These are phyloP conservation scores for Therioaphis trifolii DNA, from an alignment of 2,888 invertebrate species.

Conservation along the genomic window DNA sequence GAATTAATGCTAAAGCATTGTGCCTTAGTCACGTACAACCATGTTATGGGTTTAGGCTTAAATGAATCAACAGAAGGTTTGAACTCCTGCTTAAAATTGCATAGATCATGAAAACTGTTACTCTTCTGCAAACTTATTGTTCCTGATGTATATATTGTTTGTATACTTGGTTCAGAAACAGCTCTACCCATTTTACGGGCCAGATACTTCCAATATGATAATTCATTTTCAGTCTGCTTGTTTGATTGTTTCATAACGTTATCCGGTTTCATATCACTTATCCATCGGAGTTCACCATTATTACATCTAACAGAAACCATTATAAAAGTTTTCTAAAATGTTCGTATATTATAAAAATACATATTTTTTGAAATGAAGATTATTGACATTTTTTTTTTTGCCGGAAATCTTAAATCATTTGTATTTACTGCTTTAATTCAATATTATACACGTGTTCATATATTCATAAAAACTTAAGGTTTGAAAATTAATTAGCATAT, in stretches of 20 bases:
- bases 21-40: slow-evolving; percentile 31
- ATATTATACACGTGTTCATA: too few species aligned
- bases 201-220: slow-evolving; percentile 44
- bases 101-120: slow-evolving; percentile 37
- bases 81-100: not conserved
- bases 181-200: not conserved
- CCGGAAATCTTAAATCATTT: too few species aligned
- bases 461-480: too few species aligned
- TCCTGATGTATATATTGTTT: not conserved
- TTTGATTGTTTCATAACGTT: not conserved
- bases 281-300: slow-evolving; percentile 25
- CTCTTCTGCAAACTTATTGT: slow-evolving; percentile 16
- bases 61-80: not conserved
- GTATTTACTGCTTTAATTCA: too few species aligned
- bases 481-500: too few species aligned
- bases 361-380: too few species aligned
- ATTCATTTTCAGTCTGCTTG: not conserved
- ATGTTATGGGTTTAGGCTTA: slow-evolving; percentile 20
- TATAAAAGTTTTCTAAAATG: too few species aligned
- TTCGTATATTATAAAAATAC: too few species aligned
- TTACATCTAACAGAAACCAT: slow-evolving; percentile 7
- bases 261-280: not conserved
- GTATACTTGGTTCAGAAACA: slow-evolving; percentile 39
- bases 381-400: too few species aligned
- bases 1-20: slow-evolving; percentile 29